phyloP scores from a whole-genome alignment of 2,888 invertebrate genomes.

The Drosophila glabriapex region DNA sequence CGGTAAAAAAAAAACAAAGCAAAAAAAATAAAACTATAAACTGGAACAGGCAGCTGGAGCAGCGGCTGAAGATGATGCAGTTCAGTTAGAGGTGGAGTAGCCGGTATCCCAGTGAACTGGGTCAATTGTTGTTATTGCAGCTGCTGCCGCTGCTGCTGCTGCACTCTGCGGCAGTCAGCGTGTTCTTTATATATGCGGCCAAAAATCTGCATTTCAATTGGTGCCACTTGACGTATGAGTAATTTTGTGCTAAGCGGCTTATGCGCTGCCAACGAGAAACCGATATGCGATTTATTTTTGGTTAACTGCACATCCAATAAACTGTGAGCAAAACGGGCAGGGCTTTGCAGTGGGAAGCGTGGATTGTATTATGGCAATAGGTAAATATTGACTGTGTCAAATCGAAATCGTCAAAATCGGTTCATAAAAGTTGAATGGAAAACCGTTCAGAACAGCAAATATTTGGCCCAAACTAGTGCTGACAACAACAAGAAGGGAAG shows the following conservation, averaged over 20 bases:
- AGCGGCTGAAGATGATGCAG: conserved; percentile 55
- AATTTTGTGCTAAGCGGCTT: conserved; percentile 77
- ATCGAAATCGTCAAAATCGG: conserved; percentile 78
- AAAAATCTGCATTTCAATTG: conserved; percentile 47
- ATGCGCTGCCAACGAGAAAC: conserved; percentile 52
- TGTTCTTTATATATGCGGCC: background rate
- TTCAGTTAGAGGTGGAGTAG: conserved; percentile 1
- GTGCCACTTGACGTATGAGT: conserved; percentile 71
- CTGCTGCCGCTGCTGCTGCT: background rate
- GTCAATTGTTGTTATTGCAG: conserved; percentile 24
- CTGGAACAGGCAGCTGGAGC: conserved; percentile 45
- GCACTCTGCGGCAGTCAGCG: background rate
- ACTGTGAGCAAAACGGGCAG: conserved; percentile 39
- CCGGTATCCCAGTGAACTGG: conserved; percentile 18
- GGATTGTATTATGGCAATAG: conserved; percentile 31
- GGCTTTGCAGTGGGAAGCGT: background rate
- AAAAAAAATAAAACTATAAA: conserved; percentile 23
- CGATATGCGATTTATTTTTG: conserved; percentile 80
- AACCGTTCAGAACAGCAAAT: conserved; percentile 70
- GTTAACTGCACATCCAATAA: conserved; percentile 79
- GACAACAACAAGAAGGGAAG: conserved; percentile 62
- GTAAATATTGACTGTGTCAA: conserved; percentile 79
- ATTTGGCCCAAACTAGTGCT: conserved; percentile 63
- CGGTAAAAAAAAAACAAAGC: conserved; percentile 8
- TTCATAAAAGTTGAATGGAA: conserved; percentile 72